phyloP scores from a whole-genome alignment of 2,888 invertebrate species.

The Ichneumoninae sp. region DNA sequence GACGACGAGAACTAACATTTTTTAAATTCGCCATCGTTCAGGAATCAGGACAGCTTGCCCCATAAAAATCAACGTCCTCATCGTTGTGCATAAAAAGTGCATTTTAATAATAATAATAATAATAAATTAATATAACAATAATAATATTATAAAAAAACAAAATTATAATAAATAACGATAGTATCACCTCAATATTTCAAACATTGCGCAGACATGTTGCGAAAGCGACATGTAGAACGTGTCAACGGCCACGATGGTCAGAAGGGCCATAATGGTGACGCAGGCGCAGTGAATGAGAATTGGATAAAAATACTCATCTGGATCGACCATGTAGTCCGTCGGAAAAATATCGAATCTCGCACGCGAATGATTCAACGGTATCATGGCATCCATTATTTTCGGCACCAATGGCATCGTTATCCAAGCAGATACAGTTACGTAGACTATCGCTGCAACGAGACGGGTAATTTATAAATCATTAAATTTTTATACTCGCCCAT shows the following conservation, averaged over 20 bases:
- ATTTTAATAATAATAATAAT: no score
- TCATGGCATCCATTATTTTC: background rate
- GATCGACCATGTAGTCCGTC: conserved; percentile 35
- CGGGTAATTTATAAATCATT: background rate
- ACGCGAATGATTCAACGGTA: conserved; percentile 16
- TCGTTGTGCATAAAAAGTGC: no score
- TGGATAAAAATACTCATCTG: conserved; percentile 8
- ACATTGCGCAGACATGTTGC: conserved; percentile 24
- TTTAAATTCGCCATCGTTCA: no score
- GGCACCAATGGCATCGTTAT: conserved; percentile 5
- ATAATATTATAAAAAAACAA: no score
- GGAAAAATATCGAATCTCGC: background rate
- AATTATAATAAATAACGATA: background rate
- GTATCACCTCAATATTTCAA: conserved; percentile 23
- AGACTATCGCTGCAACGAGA: conserved; percentile 1
- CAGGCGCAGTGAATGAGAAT: background rate
- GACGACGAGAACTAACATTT: no score
- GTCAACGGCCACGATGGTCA: conserved; percentile 6
- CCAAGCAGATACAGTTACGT: background rate
- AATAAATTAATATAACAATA: no score
- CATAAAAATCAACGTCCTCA: no score
- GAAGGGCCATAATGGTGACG: background rate
- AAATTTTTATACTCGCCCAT: background rate
- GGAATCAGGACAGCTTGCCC: no score
- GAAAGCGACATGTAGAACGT: conserved; percentile 1